Percentiles rank a stretch among this genome's conserved stretches.
These are phyloP conservation scores for Drosophila ironensis DNA, from an alignment of 1,140 invertebrate genomes.

Conservation along the genomic window DNA sequence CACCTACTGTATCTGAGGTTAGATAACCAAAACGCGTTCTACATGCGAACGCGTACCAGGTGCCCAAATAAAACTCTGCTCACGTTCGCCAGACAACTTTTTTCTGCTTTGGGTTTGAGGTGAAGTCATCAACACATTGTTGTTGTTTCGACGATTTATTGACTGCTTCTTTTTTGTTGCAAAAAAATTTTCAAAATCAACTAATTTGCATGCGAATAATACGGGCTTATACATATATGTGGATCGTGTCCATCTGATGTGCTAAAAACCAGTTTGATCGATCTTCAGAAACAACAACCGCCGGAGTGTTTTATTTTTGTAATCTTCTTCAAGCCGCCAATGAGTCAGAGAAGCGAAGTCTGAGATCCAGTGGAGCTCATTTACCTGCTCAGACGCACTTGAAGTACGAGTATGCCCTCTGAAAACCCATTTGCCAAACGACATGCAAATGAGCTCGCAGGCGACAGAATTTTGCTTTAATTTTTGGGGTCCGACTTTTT, in stretches of 20 bases:
- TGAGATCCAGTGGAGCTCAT: constrained; percentile 37
- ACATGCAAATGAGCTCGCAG: constrained; percentile 30
- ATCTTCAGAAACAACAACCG: constrained; percentile 17
- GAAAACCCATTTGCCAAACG: neutral
- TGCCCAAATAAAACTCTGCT: constrained; percentile 38
- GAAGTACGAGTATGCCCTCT: constrained; percentile 8
- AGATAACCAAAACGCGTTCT: constrained; percentile 36
- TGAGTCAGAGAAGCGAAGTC: constrained; percentile 23
- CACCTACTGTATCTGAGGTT: constrained; percentile 31
- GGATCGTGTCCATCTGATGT: constrained; percentile 31
- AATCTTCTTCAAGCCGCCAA: constrained; percentile 28
- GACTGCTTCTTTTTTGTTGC: constrained; percentile 40
- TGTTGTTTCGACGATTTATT: constrained; percentile 46
- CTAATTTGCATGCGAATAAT: constrained; percentile 68
- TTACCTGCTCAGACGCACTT: constrained; percentile 31
- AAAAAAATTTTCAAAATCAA: constrained; percentile 66
- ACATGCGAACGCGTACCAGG: constrained; percentile 4
- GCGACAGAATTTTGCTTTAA: constrained; percentile 8
- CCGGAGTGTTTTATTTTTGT: constrained; percentile 15
- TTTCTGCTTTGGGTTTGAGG: constrained; percentile 32
- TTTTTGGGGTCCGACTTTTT: constrained; percentile 8
- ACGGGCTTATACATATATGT: constrained; percentile 30
- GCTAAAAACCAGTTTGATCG: constrained; percentile 65
- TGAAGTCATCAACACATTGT: constrained; percentile 70
- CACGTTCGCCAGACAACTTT: constrained; percentile 36